These are phyloP conservation scores for Sphaerophoria taeniata DNA, from an alignment of 2,888 invertebrate species.

Conservation along the genomic window DNA sequence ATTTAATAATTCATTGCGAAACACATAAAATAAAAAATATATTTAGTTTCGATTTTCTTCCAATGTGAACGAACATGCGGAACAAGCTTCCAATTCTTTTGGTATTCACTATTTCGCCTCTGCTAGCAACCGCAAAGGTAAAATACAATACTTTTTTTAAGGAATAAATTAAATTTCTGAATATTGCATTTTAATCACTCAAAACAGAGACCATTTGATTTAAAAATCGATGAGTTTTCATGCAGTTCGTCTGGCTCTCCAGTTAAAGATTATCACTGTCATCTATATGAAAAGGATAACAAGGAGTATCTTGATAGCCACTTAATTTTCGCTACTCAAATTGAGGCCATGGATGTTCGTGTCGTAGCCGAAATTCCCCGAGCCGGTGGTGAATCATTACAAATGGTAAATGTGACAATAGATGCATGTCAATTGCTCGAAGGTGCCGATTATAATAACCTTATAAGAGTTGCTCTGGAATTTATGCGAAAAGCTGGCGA, in stretches of 20 bases:
- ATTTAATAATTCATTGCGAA: too few relatives aligned
- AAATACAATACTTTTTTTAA: too few relatives aligned
- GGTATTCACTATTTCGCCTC: too few relatives aligned
- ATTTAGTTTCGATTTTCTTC: too few relatives aligned
- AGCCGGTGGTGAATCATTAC: background rate
- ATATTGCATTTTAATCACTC: too few relatives aligned
- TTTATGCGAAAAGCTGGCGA: conserved; percentile 20
- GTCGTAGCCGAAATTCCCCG: background rate
- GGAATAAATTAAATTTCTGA: too few relatives aligned
- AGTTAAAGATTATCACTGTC: background rate
- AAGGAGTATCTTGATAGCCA: background rate
- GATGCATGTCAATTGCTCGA: conserved; percentile 3
- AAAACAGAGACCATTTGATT: conserved; percentile 15
- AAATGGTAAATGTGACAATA: background rate
- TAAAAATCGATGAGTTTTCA: conserved; percentile 3
- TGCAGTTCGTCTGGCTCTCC: background rate
- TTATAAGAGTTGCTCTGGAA: background rate
- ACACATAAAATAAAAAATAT: too few relatives aligned
- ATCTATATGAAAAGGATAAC: background rate
- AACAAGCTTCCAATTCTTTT: too few relatives aligned
- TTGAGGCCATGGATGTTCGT: background rate
- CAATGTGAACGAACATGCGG: too few relatives aligned
- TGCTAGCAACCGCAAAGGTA: too few relatives aligned
- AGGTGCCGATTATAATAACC: background rate
- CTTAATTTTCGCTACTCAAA: background rate